These are phyloP conservation scores for Gadus chalcogrammus DNA, from an alignment of 2,113 vertebrate genomes.

Conservation along the genomic window DNA sequence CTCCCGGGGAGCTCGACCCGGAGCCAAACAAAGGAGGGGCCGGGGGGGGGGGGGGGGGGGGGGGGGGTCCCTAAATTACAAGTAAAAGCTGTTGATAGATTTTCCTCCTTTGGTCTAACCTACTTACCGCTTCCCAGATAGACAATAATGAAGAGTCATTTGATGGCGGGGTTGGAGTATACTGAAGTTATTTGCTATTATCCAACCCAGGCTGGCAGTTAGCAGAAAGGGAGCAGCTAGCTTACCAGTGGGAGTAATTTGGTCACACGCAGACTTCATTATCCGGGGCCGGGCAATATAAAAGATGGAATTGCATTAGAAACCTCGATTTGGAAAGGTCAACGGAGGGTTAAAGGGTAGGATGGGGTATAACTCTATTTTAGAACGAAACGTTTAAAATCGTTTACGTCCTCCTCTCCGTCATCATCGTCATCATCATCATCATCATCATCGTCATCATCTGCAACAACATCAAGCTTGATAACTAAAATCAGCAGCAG, in stretches of 20 bases:
- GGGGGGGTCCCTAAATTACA: slow-evolving; percentile 59
- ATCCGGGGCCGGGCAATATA: slow-evolving; percentile 1
- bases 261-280: slow-evolving; percentile 31
- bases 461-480: no score
- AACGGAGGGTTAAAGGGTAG: neutral
- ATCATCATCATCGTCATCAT: no score
- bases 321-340: slow-evolving; percentile 15
- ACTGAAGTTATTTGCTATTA: slow-evolving; percentile 50
- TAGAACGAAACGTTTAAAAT: neutral
- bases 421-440: no score
- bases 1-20: slow-evolving; percentile 51
- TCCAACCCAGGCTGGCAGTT: slow-evolving; percentile 18
- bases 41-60: slow-evolving; percentile 41
- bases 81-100: slow-evolving; percentile 64
- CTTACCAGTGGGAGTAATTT: slow-evolving; percentile 21
- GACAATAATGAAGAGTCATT: slow-evolving; percentile 69
- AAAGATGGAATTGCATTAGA: neutral
- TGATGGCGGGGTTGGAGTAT: slow-evolving; percentile 33
- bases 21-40: slow-evolving; percentile 11
- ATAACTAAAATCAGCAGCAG: no score
- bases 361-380: neutral
- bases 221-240: slow-evolving; percentile 7
- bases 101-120: slow-evolving; percentile 58
- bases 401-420: no score
- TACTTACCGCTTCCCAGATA: slow-evolving; percentile 57